Evolutionary conservation across 2,888 invertebrate genomes (phyloP), one percentile per base, ranked within the genome.

Genomic region (Rutpela maculata): DNA sequence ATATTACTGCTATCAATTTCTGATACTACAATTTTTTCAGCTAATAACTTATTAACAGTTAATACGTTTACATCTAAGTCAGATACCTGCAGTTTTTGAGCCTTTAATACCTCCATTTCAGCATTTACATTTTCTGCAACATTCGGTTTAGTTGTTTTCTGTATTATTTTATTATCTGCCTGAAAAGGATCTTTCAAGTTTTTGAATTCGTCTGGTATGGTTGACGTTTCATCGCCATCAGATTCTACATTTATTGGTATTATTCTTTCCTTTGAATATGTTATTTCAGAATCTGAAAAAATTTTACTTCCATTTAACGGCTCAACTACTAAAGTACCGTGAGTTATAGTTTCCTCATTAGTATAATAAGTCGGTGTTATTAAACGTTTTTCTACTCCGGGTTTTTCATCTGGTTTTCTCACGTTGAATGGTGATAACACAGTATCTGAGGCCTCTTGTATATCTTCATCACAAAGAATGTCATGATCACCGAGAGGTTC

Each of bases 401-500:
- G 26, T 4, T 18, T 62, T 62, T 55, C 56, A 35, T 15, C 22
- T 17, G 43, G 15, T 43, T 70, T 7, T 6, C 38, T 35, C 12
- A 9, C 9, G 22, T 3, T 60, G 4, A 55, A 22, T 17, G 57
- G 57, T 43, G 55, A 31, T 38, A 82, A 75, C 9, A 84, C 75
- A 11, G 74, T 81, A 66, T 84, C 84, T 15, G 80, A 79, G 3
- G 81, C 77, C 74, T 85, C 82, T 63, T 79, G 76, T 7, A 73
- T 86, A 19, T 92, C 90, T 82, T 92, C 90, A 85, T 95, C 94
- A 86, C 93, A 93, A 80, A 93, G 92, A 76, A 95, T 93, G 84
- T 95, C 96, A n/a, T 50, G 12, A 84, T 96, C 95, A 0, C 95
- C 95, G 60, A 96, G 88, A 0, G 96, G 96, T 89, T 97, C 96